Conservation (phyloP, 2,888 invertebrate species). For the Agrilus mali region DNA sequence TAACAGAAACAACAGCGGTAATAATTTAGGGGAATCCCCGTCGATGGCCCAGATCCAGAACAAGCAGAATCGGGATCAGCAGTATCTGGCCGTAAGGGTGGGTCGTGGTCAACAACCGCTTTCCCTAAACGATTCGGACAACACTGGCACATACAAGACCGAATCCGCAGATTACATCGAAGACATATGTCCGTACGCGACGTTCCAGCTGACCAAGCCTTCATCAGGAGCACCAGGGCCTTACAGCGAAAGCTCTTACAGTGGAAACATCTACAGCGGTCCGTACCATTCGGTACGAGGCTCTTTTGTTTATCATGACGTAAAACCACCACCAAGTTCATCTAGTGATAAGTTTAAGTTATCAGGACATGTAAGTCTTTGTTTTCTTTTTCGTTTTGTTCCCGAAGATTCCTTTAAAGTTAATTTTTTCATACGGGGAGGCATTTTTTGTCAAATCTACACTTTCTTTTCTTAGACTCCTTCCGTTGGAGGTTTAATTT, state of each 20-base stretch:
- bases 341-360: slow-evolving; percentile 60
- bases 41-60: slow-evolving; percentile 68
- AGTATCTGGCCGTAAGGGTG: slow-evolving; percentile 55
- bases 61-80: slow-evolving; percentile 67
- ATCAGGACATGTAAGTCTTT: slow-evolving; percentile 45
- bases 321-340: slow-evolving; percentile 49
- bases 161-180: slow-evolving; percentile 70
- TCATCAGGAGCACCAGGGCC: slow-evolving; percentile 25
- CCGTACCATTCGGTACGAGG: slow-evolving; percentile 77
- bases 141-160: slow-evolving; percentile 31
- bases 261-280: slow-evolving; percentile 76
- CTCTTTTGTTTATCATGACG: slow-evolving; percentile 82
- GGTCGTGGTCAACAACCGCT: slow-evolving; percentile 31
- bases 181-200: slow-evolving; percentile 87
- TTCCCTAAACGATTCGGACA: slow-evolving; percentile 36
- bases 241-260: slow-evolving; percentile 83
- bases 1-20: slow-evolving; percentile 13
- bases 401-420: background rate
- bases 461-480: too few species aligned
- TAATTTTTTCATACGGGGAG: too few species aligned
- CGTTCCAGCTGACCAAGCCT: slow-evolving; percentile 73
- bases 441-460: too few species aligned
- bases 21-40: slow-evolving; percentile 57
- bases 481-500: too few species aligned
- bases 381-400: slow-evolving; percentile 13